Evolutionary conservation across 2,797 vertebrate genomes (phyloP).

Genomic region (Lateolabrax maculatus): DNA sequence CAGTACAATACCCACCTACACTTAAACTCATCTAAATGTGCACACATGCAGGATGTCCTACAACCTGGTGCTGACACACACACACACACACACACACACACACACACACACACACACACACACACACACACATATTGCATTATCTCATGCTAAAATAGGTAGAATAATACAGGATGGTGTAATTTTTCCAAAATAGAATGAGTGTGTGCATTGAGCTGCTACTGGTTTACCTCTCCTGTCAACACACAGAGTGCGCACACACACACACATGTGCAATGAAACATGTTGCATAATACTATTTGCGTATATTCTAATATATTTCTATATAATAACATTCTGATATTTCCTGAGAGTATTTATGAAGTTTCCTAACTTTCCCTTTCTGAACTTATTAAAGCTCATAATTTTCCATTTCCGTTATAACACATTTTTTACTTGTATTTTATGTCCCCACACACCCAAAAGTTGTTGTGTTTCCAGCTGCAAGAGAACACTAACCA

Average conservation of each 20-base stretch:
- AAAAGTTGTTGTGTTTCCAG: neutral
- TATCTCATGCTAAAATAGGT: neutral
- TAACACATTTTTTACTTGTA: neutral
- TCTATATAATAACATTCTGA: neutral
- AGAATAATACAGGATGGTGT: neutral
- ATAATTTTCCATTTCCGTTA: neutral
- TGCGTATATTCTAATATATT: neutral
- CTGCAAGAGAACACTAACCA: neutral
- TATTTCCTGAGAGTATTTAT: neutral
- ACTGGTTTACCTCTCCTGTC: conserved; percentile 12
- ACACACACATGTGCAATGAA: neutral
- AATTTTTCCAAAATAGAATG: neutral
- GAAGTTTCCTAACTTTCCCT: neutral
- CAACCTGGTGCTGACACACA: neutral
- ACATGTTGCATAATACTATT: neutral
- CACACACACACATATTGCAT: neutral
- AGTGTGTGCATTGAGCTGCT: conserved; percentile 1
- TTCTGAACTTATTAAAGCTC: neutral
- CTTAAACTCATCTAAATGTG: neutral
- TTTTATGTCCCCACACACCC: neutral
- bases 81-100: conserved; percentile 25
- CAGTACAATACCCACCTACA: conserved; percentile 37
- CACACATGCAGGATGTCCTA: conserved; percentile 15
- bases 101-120: conserved; percentile 30
- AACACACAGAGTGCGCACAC: neutral